Evolutionary conservation across 2,113 vertebrate species (phyloP), one percentile per base, ranked within the genome.

Genomic region (Phrynosoma platyrhinos): DNA sequence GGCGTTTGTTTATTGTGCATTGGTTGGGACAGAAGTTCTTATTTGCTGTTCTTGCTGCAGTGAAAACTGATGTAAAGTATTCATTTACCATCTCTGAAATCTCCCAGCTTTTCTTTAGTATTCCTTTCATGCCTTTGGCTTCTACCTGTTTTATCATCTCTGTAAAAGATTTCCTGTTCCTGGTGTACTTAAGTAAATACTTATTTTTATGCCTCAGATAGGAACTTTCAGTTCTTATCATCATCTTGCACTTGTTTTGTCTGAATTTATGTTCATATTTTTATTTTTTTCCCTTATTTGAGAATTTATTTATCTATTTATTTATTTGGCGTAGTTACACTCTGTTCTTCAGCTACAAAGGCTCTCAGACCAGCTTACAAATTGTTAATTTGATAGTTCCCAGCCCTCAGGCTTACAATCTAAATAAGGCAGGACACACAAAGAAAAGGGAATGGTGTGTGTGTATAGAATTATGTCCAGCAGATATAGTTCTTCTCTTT

Each of bases 131-230:
- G 10, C 40, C 32, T 62, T 74, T 81, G 68, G 32, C 23, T 82
- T 82, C 78, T 52, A 82, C 64, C 55, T 30, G 27, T 87, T 32
- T 27, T 75, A 47, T 25, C 9, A 64, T 12, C 40, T 75, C 40
- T 25, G 8, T 87, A 5, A 16, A 72, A 32, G 27, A 81, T 75
- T n/a, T 82, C 69, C 27, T 47, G 55, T 32, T 62, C 32, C 42
- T 87, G 78, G 62, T 55, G 18, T 64, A 87, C 72, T 58, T n/a
- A 76, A 77, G 27, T 36, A 85, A 85, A 87, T 87, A 55, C 32
- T 75, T 82, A 53, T 74, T 81, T 75, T 40, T 74, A 74, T 52
- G 55, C 69, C 55, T 80, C 25, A 10, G 3, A 27, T 76, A 42
- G 20, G 23, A 10, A 64, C 53, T 72, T 42, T 55, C 53, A 77